Conservation (phyloP, 2,797 vertebrate species). For the Orestias chungarensis region DNA sequence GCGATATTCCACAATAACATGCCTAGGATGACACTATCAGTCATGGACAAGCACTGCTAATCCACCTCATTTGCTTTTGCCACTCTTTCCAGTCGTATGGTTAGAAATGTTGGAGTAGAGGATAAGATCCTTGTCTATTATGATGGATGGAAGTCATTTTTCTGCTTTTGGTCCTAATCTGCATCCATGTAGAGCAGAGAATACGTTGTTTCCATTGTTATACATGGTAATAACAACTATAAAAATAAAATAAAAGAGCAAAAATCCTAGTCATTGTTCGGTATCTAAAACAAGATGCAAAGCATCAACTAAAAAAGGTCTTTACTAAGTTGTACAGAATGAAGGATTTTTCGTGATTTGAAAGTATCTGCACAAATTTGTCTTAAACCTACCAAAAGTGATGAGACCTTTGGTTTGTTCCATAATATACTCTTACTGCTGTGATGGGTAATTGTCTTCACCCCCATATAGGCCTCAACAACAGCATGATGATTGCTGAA, state of each 20-base stretch:
- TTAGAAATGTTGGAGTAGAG: too few relatives aligned
- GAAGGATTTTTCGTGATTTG: background rate
- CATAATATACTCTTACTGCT: too few relatives aligned
- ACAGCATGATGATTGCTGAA: constrained; percentile 29
- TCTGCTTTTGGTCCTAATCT: too few relatives aligned
- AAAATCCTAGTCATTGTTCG: background rate
- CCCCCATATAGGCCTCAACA: background rate
- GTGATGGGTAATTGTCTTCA: background rate
- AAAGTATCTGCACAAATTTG: background rate
- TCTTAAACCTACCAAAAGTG: background rate
- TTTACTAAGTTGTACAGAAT: too few relatives aligned
- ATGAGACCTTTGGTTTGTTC: background rate
- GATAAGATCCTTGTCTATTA: too few relatives aligned
- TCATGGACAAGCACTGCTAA: background rate
- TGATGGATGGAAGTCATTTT: too few relatives aligned
- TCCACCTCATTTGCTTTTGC: background rate
- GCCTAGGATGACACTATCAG: background rate
- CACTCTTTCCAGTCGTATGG: too few relatives aligned
- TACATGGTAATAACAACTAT: background rate
- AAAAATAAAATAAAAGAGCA: background rate
- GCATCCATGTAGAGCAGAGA: background rate
- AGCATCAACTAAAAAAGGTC: too few relatives aligned
- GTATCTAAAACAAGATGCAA: too few relatives aligned
- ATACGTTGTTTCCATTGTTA: background rate
- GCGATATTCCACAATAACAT: background rate